Evolutionary conservation across 2,888 invertebrate genomes (phyloP).

Genomic region (Drosophila glabriapex): DNA sequence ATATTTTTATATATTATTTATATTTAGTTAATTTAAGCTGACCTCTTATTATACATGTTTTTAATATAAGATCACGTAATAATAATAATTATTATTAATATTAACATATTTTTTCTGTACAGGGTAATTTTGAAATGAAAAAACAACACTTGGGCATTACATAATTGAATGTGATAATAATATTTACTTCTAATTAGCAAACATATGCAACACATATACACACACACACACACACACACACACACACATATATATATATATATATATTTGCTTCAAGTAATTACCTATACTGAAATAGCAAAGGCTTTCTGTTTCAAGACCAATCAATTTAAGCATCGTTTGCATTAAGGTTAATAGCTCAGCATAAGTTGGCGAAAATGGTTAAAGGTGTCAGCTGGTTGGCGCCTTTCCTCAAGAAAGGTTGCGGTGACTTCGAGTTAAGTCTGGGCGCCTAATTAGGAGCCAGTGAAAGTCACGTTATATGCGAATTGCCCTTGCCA

Average conservation of each 20-base stretch:
- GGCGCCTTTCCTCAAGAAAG: background rate
- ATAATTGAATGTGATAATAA: background rate
- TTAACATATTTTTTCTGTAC: background rate
- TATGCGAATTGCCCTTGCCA: conserved; percentile 16
- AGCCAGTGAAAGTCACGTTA: conserved; percentile 45
- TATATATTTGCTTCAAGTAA: background rate
- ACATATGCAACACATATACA: background rate
- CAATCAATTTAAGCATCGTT: conserved; percentile 29
- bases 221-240: background rate
- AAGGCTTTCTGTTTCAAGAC: conserved; percentile 27
- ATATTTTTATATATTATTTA: background rate
- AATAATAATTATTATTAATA: background rate
- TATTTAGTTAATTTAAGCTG: background rate
- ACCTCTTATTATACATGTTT: background rate
- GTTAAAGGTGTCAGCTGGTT: conserved; percentile 16
- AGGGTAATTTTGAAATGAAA: background rate
- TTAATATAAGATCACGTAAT: background rate
- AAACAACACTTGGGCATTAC: background rate
- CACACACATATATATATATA: background rate
- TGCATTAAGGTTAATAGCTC: conserved; percentile 45
- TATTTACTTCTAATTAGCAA: background rate
- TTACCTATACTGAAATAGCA: conserved; percentile 7
- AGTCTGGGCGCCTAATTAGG: conserved; percentile 41
- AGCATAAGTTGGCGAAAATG: conserved; percentile 37
- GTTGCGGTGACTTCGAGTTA: background rate